Base-by-base conservation (phyloP, 2,113 vertebrate species). In the Hippoglossus stenolepis region DNA sequence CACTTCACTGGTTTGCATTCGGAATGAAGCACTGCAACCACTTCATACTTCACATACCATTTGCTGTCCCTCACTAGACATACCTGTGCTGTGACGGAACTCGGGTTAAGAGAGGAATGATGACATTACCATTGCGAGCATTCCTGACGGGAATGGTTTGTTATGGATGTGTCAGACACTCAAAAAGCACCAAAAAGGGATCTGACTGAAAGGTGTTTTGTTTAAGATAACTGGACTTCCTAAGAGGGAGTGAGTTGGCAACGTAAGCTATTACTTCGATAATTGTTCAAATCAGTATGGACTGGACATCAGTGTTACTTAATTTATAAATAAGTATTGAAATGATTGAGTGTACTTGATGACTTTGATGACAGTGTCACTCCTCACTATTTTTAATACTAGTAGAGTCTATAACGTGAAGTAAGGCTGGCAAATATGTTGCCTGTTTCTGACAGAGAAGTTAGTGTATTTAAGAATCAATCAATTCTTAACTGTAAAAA, bases 21-120 rank as follows among this genome's bases (percentile, higher is more conserved):
- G 66, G 43, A 77, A 65, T 20, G 70, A 2, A 45, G 61, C 51
- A 73, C 56, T 1, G 65, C 43, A 8, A 38, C 49, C 40, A 67
- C 67, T 56, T 56, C 77, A 82, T 14, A 63, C 70, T 65, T 83
- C 45, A 67, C 73, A 90, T 85, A 67, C 75, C 84, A 79, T 62
- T 60, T 54, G 28, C 35, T 63, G 65, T 80, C 38, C 10, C 60
- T 86, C 67, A 78, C 61, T n/a, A 57, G 23, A 73, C 83, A 93
- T 90, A 79, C 70, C 79, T 74, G 35, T 17, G 77, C 73, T 73
- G 65, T 89, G 89, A 91, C 78, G 78, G 26, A 70, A 45, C 68
- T n/a, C 69, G 26, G 79, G 28, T 71, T 77, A 61, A 80, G 63
- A 76, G 62, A 61, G 17, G 24, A 65, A 40, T 70, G 65, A 70